Base-by-base conservation (phyloP, 2,888 invertebrate genomes). In the Stenolophus ochropezus region DNA sequence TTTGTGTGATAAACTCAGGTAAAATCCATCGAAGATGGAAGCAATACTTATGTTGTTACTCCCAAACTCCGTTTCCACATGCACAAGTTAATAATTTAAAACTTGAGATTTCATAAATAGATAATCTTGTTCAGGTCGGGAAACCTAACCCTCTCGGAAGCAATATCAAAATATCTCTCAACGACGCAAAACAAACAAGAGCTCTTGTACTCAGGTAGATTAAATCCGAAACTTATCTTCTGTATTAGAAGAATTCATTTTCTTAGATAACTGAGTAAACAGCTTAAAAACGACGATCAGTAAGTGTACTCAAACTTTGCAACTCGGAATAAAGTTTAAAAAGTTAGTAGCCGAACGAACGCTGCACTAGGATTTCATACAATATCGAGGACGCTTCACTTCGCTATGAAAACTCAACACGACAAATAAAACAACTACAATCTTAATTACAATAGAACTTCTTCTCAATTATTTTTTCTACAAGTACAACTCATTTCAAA, bases 241-340 rank as follows among this genome's bases (percentile, higher is more conserved):
- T 20, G 65, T 69, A 69, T 69, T 33, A 69, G 33, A 65, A 65
- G 65, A 69, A 69, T 69, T 69, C 65, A 33, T 69, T 69, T 69
- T 69, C 20, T 27, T 18, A 69, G 65, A 42, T 69, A 69, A 69
- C 65, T 33, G 14, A 69, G 20, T 20, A 69, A 69, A 69, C 65
- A 65, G 33, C 65, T 33, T 65, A 65, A 33, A 65, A 65, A 65
- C 65, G 65, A 33, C 65, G 65, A 69, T 69, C 65, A 69, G 33
- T 16, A 27, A 69, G 65, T 69, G 65, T 69, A 69, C 65, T 69
- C 65, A 16, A 69, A 69, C 33, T 69, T 65, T 20, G 14, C 8
- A n/a, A 25, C 21, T 14, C 14, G 25, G 25, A 27, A 61, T 25
- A 20, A 69, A 69, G 42, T 69, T 69, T 42, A 33, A 16, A 69